A percentile compares a stretch with the other conserved stretches of the same genome.
phyloP scores from a whole-genome alignment of 2,797 vertebrate genomes.

The Microctenopoma steveboyesi region DNA sequence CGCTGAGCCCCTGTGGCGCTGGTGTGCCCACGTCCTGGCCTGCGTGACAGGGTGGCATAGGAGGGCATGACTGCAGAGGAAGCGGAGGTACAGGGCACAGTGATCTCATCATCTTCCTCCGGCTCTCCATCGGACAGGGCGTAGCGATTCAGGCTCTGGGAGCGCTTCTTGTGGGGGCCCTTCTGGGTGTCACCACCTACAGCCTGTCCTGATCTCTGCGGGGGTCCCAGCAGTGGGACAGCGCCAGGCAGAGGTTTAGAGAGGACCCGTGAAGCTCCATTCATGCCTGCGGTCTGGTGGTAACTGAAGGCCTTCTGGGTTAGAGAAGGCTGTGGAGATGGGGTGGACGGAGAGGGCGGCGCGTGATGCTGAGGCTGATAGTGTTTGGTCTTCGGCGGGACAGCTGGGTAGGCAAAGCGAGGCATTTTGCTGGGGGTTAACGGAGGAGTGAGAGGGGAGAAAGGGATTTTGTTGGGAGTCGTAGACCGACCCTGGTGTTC shows the following conservation, averaged over 20 bases:
- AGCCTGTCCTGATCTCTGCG: background rate
- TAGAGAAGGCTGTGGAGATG: conserved; percentile 54
- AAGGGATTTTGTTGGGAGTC: conserved; percentile 50
- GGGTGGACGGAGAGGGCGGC: conserved; percentile 44
- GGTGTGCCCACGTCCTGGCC: conserved; percentile 85
- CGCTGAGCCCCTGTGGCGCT: conserved; percentile 61
- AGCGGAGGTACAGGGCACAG: conserved; percentile 29
- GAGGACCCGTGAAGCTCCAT: conserved; percentile 30
- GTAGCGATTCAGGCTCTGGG: conserved; percentile 90
- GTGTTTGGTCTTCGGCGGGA: conserved; percentile 78
- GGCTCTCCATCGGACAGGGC: conserved; percentile 88
- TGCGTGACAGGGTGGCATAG: conserved; percentile 91
- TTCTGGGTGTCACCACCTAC: conserved; percentile 35
- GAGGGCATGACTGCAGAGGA: conserved; percentile 81
- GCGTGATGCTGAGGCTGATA: conserved; percentile 56
- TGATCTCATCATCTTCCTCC: conserved; percentile 79
- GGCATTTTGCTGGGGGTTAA: conserved; percentile 84
- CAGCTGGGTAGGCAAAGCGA: conserved; percentile 83
- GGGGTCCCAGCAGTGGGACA: conserved; percentile 58
- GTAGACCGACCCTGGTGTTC: conserved; percentile 74
- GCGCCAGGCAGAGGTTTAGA: conserved; percentile 50
- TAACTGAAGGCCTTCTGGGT: conserved; percentile 82
- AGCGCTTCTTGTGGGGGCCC: conserved; percentile 86
- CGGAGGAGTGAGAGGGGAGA: conserved; percentile 76
- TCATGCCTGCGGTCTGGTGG: conserved; percentile 59